These are phyloP conservation scores for Actinemys pallida DNA, from an alignment of 2,113 vertebrate species.

Conservation along the genomic window DNA sequence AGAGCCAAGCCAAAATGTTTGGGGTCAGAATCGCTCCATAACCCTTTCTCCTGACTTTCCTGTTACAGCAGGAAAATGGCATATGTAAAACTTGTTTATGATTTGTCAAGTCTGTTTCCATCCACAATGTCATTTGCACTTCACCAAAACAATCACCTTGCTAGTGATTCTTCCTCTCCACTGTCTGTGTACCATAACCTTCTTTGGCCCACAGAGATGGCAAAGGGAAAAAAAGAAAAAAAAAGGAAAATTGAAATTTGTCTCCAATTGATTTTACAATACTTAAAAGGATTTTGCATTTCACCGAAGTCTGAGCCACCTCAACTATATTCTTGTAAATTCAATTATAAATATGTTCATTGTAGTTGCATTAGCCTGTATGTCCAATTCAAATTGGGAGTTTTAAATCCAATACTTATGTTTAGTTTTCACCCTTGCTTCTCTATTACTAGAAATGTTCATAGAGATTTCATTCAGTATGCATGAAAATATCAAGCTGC, in stretches of 20 bases:
- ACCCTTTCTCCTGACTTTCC: not conserved
- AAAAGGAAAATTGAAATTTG: too few relatives aligned
- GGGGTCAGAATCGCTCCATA: not conserved
- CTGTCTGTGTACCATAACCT: not conserved
- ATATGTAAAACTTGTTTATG: not conserved
- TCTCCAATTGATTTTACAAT: not conserved
- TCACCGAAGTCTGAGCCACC: not conserved
- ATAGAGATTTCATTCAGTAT: not conserved
- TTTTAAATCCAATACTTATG: not conserved
- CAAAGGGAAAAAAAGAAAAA: not conserved
- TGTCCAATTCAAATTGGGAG: rapidly evolving
- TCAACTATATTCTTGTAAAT: rapidly evolving
- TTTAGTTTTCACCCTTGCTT: not conserved
- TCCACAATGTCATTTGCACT: not conserved
- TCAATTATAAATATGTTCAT: not conserved
- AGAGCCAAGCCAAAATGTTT: not conserved
- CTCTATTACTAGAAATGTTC: not conserved
- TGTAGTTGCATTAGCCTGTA: not conserved
- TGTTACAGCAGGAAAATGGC: not conserved
- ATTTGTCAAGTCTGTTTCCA: not conserved
- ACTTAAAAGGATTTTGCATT: not conserved
- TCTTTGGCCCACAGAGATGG: not conserved
- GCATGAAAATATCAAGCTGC: not conserved
- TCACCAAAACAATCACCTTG: not conserved
- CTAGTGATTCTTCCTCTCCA: not conserved